Conservation (phyloP, 2,113 vertebrate genomes). For the Atherinomorus stipes region DNA sequence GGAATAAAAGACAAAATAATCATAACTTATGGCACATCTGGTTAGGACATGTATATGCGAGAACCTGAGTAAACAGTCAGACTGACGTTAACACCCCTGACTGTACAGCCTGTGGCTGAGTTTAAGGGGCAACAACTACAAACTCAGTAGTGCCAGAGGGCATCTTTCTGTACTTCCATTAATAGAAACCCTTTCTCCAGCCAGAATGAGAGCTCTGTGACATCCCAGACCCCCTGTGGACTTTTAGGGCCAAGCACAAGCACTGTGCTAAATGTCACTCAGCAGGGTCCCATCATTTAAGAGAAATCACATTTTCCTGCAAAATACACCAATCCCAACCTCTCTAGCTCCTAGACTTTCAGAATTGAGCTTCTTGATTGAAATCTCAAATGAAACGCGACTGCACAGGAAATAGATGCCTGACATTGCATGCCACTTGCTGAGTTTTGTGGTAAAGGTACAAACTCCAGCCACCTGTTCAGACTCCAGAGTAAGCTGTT, state of each 20-base stretch:
- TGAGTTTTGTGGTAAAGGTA: conserved; percentile 18
- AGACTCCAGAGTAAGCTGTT: conserved; percentile 29
- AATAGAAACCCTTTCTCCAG: conserved; percentile 66
- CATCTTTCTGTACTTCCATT: conserved; percentile 47
- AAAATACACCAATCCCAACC: conserved; percentile 30
- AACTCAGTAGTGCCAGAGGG: conserved; percentile 34
- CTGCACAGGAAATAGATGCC: conserved; percentile 29
- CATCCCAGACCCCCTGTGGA: conserved; percentile 28
- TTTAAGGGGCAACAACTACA: conserved; percentile 43
- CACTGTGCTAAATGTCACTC: conserved; percentile 75
- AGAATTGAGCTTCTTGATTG: conserved; percentile 4
- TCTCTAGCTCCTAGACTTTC: conserved; percentile 1
- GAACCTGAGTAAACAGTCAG: neutral
- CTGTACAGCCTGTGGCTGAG: conserved; percentile 1
- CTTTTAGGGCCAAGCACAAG: conserved; percentile 31
- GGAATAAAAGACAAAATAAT: no score
- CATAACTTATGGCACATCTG: no score
- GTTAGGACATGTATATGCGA: no score
- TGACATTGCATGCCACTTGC: conserved; percentile 21
- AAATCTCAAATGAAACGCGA: neutral
- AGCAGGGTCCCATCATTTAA: conserved; percentile 54
- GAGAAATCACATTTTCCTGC: conserved; percentile 45
- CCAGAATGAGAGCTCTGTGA: conserved; percentile 52
- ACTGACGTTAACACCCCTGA: neutral
- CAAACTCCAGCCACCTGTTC: conserved; percentile 52